Base-by-base conservation (phyloP, 2,888 invertebrate genomes). In the Rambutsinella grinnellia region DNA sequence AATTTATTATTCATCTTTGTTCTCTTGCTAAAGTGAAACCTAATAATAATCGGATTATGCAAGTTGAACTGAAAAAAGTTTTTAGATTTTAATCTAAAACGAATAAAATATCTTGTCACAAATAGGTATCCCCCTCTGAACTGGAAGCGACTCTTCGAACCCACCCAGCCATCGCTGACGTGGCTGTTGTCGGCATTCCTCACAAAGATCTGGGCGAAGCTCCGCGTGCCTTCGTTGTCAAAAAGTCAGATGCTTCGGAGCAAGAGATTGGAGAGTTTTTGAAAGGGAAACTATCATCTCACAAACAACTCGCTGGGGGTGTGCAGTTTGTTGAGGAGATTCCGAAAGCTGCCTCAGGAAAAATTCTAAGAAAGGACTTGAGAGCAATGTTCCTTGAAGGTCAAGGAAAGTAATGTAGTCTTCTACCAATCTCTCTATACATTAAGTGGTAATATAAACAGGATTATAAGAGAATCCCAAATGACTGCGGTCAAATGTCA, bases 121-220 rank as follows among this genome's bases (percentile, higher is more conserved):
- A 28, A 47, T 90, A 95, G 90, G 95, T 96, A 8, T 91, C 96
- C 10, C 96, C 96, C 21, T 95, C 96, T 0, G 96, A 96, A 86
- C 86, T 96, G 26, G 96, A 96, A 86, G 91, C 89, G 62, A 84
- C 93, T 3, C 85, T 95, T 1, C 89, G 93, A 76, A 89, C 90
- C 54, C 92, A 94, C 86, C 92, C 94, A 0, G 90, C 89, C 26
- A 89, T 97, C 0, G 86, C 88, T 13, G 96, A 97, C 84, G 94
- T 92, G 0, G 96, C 93, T 0, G 95, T 97, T 0, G 88, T 96
- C 76, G 95, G 95, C 0, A 86, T 93, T 17, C 91, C 92, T 0
- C 91, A 94, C 85, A 86, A 88, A 0, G 86, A 87, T 13, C 88
- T 88, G 36, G 95, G 95, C 2, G 94, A 95, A 86, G 89, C 90